Conservation (phyloP, 2,797 vertebrate species). For the Sebastes vulpes region DNA sequence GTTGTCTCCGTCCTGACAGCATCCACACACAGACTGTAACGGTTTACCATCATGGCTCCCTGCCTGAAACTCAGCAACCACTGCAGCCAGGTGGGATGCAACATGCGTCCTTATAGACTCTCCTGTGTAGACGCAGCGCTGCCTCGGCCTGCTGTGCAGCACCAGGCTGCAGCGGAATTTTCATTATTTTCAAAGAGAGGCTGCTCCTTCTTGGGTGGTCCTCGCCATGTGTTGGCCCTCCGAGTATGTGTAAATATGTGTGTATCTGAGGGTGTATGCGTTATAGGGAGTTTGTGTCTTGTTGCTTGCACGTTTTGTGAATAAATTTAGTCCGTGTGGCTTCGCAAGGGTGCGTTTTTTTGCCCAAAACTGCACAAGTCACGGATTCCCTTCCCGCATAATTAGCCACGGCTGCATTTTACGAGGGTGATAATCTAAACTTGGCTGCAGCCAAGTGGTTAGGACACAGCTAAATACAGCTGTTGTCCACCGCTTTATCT, state of each 20-base stretch:
- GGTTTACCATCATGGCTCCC: slow-evolving; percentile 35
- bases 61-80: slow-evolving; percentile 14
- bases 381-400: slow-evolving; percentile 56
- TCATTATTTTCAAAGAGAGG: slow-evolving; percentile 74
- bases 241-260: slow-evolving; percentile 61
- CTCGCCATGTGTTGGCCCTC: slow-evolving; percentile 63
- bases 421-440: slow-evolving; percentile 64
- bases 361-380: slow-evolving; percentile 55
- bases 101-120: slow-evolving; percentile 12
- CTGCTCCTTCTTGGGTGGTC: slow-evolving; percentile 75
- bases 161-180: slow-evolving; percentile 66
- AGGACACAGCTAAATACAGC: slow-evolving; percentile 48
- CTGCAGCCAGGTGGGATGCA: slow-evolving; percentile 53
- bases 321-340: slow-evolving; percentile 62
- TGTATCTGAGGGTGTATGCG: slow-evolving; percentile 28
- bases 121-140: slow-evolving; percentile 30
- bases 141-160: slow-evolving; percentile 61
- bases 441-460: slow-evolving; percentile 53
- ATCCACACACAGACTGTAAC: background rate
- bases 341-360: slow-evolving; percentile 41
- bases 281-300: slow-evolving; percentile 39
- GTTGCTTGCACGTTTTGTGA: slow-evolving; percentile 55
- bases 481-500: slow-evolving; percentile 5
- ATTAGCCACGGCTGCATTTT: slow-evolving; percentile 64
- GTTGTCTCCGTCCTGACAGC: background rate